Base-by-base conservation (phyloP, 2,113 vertebrate species). In the Protobothrops mucrosquamatus region DNA sequence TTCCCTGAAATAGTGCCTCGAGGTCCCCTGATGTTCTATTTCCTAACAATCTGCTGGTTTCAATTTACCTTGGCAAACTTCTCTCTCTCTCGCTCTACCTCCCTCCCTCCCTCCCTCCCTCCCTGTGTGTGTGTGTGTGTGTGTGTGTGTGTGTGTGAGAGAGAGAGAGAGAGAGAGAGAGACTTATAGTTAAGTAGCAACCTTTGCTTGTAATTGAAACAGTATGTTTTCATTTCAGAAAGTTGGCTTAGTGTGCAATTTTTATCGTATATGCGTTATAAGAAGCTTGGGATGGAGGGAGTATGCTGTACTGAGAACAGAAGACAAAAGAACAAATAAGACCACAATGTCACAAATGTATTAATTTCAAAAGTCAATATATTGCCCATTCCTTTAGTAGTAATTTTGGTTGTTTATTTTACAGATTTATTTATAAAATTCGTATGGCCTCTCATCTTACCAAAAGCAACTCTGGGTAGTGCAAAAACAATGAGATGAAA, bases 171-270 rank as follows among this genome's bases (percentile, higher is more conserved):
- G n/a, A n/a, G 48, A 9, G 7, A 51, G 48, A 51, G 48, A 51
- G 48, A 51, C 24, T 46, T 43, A 91, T 91, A 91, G 93, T 93
- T 54, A 85, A 64, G 85, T 55, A 20, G 87, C 88, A 90, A 89
- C 90, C 92, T 93, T 90, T 90, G 91, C 93, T 39, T 91, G 51
- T 93, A 93, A 57, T 22, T 91, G 69, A 86, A 96, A 90, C 94
- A 87, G 0, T n/a, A 0, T 29, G 14, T 92, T 91, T 88, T 95
- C 92, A 85, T 54, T 91, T 89, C 2, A 18, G 87, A 85, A 94
- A 87, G 81, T 91, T 95, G 81, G 61, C 92, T 55, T 87, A 56
- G 3, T 2, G n/a, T 95, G 87, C 92, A 95, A 74, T 29, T 39
- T 43, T 93, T 61, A 22, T 3, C 23, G 14, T 0, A 0, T 56